Conservation (phyloP, 2,797 vertebrate species). For the Cuniculus paca region DNA sequence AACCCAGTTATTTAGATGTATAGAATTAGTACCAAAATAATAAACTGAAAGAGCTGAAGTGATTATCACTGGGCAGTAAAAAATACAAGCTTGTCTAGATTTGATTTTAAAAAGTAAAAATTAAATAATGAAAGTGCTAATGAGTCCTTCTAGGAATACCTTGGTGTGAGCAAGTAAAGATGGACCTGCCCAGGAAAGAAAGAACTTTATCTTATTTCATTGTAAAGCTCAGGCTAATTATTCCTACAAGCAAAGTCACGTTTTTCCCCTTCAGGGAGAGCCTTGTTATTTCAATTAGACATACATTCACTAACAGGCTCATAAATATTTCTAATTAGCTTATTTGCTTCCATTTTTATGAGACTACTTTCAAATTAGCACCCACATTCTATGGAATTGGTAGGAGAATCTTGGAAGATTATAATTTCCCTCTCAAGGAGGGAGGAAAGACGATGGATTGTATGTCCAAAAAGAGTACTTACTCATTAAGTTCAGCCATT, state of each 20-base stretch:
- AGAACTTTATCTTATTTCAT: slow-evolving; percentile 48
- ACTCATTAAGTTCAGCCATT: slow-evolving; percentile 75
- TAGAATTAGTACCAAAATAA: not conserved
- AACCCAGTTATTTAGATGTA: slow-evolving; percentile 18
- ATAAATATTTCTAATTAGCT: slow-evolving; percentile 89
- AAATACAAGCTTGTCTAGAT: not conserved
- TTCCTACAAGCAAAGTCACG: slow-evolving; percentile 74
- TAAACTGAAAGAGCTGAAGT: not conserved
- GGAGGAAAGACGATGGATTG: not conserved
- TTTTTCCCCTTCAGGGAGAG: slow-evolving; percentile 82
- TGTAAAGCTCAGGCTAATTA: slow-evolving; percentile 66
- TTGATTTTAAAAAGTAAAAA: slow-evolving; percentile 66
- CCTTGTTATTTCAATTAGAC: slow-evolving; percentile 87
- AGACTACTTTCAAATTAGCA: slow-evolving; percentile 84
- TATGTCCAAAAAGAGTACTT: slow-evolving; percentile 64
- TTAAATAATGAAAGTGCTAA: slow-evolving; percentile 60
- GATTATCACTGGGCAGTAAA: slow-evolving; percentile 33
- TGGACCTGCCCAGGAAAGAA: slow-evolving; percentile 17
- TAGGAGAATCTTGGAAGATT: slow-evolving; percentile 70
- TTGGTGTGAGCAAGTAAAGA: slow-evolving; percentile 49
- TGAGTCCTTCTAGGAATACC: slow-evolving; percentile 58
- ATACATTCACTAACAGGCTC: slow-evolving; percentile 83
- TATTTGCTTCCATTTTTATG: slow-evolving; percentile 83
- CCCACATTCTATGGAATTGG: slow-evolving; percentile 74
- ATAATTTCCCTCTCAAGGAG: slow-evolving; percentile 66